Evolutionary conservation across 2,888 invertebrate species (phyloP), one percentile per base, ranked within the genome.

Genomic region (Hanleya hanleyi): DNA sequence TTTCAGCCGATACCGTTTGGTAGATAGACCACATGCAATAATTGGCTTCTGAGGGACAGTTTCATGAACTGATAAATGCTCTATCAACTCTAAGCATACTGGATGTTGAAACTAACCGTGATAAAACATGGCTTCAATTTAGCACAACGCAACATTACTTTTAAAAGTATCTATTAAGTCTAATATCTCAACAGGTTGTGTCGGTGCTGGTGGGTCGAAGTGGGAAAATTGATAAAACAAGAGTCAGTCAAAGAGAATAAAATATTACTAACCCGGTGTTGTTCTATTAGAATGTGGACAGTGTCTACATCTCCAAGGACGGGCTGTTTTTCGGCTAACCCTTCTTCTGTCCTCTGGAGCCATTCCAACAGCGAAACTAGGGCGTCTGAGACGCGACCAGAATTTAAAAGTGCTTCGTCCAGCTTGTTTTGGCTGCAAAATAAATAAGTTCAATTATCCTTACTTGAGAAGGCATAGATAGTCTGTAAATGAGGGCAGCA

Each of bases 231-330:
- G 18, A 41, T 12, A 12, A 41, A 41, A 41, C 41, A 41, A 41
- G 18, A 41, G 18, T 41, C 9, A 18, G 18, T 18, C 41, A 41
- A 41, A 12, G 9, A 41, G 18, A 41, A 12, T 41, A 12, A 9
- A 41, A 18, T 41, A 41, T 41, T 41, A 69, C 83, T 64, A 65
- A 89, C 90, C 86, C 88, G 88, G 75, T 90, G 89, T 71, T 90
- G 90, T 70, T 90, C 90, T 37, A 87, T 85, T 38, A 90, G 83
- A 80, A 89, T 89, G 77, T 85, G 84, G 61, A 90, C 88, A 18
- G 90, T 90, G 80, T 90, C 90, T 36, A 89, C 83, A 80, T 90
- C 90, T 61, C 90, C 90, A n/a, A 88, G 80, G 36, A 89, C 83
- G 6, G 89, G 88, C 72, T 88, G 86, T 69, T 89, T 88, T 64